Base-by-base conservation (phyloP, 2,113 vertebrate genomes). In the Chascanopsetta lugubris region DNA sequence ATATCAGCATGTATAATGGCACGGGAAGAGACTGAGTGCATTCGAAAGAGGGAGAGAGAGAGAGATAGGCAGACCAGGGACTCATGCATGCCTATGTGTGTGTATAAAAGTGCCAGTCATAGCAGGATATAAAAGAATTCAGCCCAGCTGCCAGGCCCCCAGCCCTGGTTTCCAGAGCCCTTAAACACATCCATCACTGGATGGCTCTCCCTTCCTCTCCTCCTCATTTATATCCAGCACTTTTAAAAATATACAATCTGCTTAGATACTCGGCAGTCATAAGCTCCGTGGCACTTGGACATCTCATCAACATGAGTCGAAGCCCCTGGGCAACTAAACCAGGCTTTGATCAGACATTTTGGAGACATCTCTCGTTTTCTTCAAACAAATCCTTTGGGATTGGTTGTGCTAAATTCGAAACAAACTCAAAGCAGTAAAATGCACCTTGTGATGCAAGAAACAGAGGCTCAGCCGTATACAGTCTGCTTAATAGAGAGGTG, bases 211-310 rank as follows among this genome's bases (percentile, higher is more conserved):
- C 69, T 58, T 66, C 45, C 69, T 78, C 55, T 42, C 43, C 72
- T 67, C 8, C 73, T 72, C 15, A 11, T 74, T 80, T 83, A 74
- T 56, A 79, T 79, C 60, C 50, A 49, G 36, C 79, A 76, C 75
- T 89, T 60, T 90, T 87, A 85, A 91, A 91, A 90, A 91, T 88
- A 90, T 87, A 86, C 83, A 84, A 77, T 88, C 85, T 88, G 82
- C 87, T 82, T 71, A 74, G 83, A 90, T 83, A 90, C 79, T 54
- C 76, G 36, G 61, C 48, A 69, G 50, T 78, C 61, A 64, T 85
- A 84, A 81, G 77, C 80, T 72, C 66, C 56, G 67, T 85, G 79
- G 66, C 85, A 84, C 56, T 82, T 84, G 74, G 79, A 85, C 78
- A 81, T 77, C 59, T 77, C 81, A 83, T 86, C 82, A 79, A 86